phyloP scores from a whole-genome alignment of 2,797 vertebrate species.

The Xiphophorus birchmanni region DNA sequence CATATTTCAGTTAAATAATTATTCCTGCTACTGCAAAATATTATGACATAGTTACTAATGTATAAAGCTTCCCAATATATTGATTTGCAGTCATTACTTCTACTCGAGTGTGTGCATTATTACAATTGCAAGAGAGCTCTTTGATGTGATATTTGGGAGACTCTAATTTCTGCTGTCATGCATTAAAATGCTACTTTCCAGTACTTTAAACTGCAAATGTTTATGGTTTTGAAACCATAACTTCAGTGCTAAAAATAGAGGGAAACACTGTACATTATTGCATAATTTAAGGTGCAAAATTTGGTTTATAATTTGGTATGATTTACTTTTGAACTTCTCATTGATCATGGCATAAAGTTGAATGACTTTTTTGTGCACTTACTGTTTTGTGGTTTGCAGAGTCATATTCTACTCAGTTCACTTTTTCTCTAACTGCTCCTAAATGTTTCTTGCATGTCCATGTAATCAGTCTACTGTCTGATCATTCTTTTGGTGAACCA shows the following conservation, averaged over 20 bases:
- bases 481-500: neutral
- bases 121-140: neutral
- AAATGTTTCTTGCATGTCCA: neutral
- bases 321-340: neutral
- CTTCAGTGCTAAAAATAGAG: neutral
- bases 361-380: neutral
- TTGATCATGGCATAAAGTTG: neutral
- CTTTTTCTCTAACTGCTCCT: neutral
- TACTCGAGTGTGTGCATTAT: neutral
- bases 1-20: neutral
- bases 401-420: neutral
- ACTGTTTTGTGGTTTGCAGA: neutral
- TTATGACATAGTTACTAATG: neutral
- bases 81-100: neutral
- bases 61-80: neutral
- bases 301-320: neutral
- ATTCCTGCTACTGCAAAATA: neutral
- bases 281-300: conserved; percentile 2
- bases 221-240: neutral
- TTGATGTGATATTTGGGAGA: neutral
- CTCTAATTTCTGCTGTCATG: neutral
- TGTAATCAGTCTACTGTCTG: neutral
- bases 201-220: neutral
- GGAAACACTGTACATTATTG: neutral
- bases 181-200: neutral